A percentile compares a stretch with the other conserved stretches of the same genome.
Conservation (phyloP, 2,797 vertebrate genomes). For the Paramormyrops hopkinsi region DNA sequence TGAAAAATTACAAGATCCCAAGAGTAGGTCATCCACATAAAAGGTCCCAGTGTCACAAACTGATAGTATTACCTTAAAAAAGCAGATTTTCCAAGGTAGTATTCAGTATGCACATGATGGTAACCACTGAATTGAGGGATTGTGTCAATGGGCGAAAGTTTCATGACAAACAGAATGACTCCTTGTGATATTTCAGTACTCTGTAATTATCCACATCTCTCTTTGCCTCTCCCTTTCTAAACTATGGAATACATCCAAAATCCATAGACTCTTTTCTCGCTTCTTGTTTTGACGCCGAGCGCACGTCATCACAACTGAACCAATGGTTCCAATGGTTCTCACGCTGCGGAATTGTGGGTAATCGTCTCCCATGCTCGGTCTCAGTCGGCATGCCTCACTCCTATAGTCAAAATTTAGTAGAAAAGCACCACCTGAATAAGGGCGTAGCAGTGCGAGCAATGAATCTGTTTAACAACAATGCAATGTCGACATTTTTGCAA, state of each 20-base stretch:
- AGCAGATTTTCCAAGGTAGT: background rate
- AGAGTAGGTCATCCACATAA: background rate
- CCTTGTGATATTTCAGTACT: background rate
- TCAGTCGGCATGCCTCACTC: too few relatives aligned
- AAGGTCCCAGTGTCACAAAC: background rate
- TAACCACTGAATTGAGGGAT: background rate
- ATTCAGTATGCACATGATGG: background rate
- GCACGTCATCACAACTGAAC: too few relatives aligned
- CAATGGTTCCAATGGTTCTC: too few relatives aligned
- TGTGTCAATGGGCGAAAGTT: background rate
- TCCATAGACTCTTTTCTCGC: background rate
- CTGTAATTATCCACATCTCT: background rate
- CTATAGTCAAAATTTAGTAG: too few relatives aligned
- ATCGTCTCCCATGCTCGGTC: too few relatives aligned
- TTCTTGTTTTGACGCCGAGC: too few relatives aligned
- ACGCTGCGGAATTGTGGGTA: too few relatives aligned
- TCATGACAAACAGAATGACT: background rate
- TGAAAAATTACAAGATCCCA: background rate
- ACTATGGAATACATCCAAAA: background rate
- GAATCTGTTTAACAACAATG: too few relatives aligned
- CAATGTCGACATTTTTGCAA: too few relatives aligned
- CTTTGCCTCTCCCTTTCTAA: background rate
- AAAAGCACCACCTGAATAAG: too few relatives aligned
- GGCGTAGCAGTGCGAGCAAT: too few relatives aligned
- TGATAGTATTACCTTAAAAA: background rate